A percentile compares a stretch with the other conserved stretches of the same genome.
Evolutionary conservation across 2,888 invertebrate species (phyloP).

Genomic region (Cephus sareptanus): DNA sequence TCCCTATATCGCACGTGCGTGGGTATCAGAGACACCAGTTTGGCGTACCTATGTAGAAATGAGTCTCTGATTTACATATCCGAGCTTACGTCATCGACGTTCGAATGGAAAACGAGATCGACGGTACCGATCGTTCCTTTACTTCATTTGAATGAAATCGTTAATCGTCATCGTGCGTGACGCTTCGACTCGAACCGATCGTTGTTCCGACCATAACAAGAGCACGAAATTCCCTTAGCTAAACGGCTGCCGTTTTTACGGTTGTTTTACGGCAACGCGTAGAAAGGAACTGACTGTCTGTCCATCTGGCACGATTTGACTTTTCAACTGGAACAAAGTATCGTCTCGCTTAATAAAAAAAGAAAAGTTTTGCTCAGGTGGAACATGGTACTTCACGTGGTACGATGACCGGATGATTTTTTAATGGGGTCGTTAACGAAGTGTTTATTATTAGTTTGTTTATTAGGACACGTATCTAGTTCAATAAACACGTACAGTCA

Average conservation of each 20-base stretch:
- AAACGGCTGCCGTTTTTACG: neutral
- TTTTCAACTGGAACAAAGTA: neutral
- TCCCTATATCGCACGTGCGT: neutral
- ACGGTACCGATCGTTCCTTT: neutral
- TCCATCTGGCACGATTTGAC: neutral
- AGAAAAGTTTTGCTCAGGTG: neutral
- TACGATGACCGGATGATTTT: neutral
- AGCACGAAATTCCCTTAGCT: neutral
- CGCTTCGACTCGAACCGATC: neutral
- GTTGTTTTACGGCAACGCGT: neutral
- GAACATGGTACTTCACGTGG: neutral
- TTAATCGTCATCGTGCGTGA: neutral
- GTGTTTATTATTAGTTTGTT: neutral
- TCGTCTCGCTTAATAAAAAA: neutral
- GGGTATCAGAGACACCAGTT: neutral
- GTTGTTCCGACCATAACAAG: neutral
- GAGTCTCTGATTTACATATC: neutral
- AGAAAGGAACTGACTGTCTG: neutral
- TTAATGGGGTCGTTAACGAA: neutral
- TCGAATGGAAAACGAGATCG: neutral
- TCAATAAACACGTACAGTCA: neutral
- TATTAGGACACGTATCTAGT: neutral
- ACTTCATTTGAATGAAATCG: neutral
- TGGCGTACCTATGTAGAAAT: neutral
- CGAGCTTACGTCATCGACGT: neutral